Evolutionary conservation across 2,888 invertebrate genomes (phyloP).

Genomic region (Oxycera nigricornis): DNA sequence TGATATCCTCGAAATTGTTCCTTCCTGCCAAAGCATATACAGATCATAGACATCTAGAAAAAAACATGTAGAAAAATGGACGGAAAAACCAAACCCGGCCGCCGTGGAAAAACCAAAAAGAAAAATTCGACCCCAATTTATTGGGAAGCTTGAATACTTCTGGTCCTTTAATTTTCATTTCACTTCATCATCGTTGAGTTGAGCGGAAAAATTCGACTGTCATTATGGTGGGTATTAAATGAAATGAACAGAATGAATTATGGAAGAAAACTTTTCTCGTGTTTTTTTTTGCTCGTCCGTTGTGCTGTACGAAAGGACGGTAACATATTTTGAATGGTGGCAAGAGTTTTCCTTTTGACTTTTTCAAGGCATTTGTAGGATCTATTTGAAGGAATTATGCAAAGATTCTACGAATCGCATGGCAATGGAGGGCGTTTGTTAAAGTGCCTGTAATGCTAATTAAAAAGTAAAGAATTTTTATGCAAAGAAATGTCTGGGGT

Average conservation of each 20-base stretch:
- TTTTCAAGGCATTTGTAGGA: not conserved
- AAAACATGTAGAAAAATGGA: not conserved
- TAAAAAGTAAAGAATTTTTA: constrained; percentile 37
- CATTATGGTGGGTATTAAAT: constrained; percentile 46
- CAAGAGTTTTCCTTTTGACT: not conserved
- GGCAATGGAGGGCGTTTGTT: constrained; percentile 4
- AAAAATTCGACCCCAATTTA: constrained; percentile 48
- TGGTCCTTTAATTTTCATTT: constrained; percentile 42
- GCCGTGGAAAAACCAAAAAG: constrained; percentile 26
- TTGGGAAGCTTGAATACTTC: constrained; percentile 39
- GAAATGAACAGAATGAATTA: constrained; percentile 48
- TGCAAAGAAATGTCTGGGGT: not conserved
- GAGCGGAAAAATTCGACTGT: constrained; percentile 44
- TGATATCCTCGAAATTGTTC: constrained; percentile 34
- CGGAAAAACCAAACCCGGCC: not conserved
- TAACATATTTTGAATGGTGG: not conserved
- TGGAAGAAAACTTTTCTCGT: constrained; percentile 39
- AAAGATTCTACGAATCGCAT: constrained; percentile 15
- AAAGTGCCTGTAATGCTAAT: constrained; percentile 41
- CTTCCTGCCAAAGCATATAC: not conserved
- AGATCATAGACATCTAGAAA: too few relatives aligned
- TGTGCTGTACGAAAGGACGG: not conserved
- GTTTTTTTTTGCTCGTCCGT: constrained; percentile 12
- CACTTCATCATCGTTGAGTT: constrained; percentile 40
- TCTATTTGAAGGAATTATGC: constrained; percentile 6